Conservation (phyloP, 53 echinoderm and acorn worm genomes). For the Stichopus horrens region DNA sequence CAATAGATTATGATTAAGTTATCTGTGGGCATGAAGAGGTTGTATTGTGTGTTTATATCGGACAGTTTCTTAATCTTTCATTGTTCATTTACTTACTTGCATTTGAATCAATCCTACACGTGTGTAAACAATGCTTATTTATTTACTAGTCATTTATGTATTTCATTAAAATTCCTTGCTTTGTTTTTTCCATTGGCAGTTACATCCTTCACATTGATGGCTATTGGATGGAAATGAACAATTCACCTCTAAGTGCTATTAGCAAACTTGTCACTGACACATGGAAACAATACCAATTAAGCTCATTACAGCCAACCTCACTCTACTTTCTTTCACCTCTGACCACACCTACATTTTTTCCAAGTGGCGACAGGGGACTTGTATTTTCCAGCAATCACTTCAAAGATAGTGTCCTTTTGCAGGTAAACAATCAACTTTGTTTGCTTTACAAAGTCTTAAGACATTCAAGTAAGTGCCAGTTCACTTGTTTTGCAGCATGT, state of each 20-base stretch:
- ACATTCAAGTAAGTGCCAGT: too few relatives aligned
- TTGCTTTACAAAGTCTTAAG: too few relatives aligned
- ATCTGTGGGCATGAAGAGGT: too few relatives aligned
- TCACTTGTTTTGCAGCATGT: too few relatives aligned
- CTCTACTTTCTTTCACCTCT: conserved; percentile 9
- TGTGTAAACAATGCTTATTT: too few relatives aligned
- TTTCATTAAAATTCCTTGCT: too few relatives aligned
- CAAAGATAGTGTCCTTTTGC: not conserved
- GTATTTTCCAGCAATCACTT: conserved; percentile 9
- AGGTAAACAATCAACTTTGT: not conserved
- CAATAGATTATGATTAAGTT: too few relatives aligned
- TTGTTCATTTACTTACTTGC: too few relatives aligned
- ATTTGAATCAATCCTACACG: too few relatives aligned
- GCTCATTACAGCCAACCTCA: not conserved
- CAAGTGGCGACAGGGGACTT: not conserved
- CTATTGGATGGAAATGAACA: not conserved
- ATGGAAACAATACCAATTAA: not conserved
- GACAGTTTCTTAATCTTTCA: too few relatives aligned
- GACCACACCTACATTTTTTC: conserved; percentile 9
- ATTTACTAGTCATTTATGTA: too few relatives aligned
- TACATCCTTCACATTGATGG: conserved; percentile 18
- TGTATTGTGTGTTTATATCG: too few relatives aligned
- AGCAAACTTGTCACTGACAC: not conserved
- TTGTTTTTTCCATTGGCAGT: not conserved
- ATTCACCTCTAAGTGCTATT: not conserved